Percentiles rank a stretch among this genome's conserved stretches.
phyloP scores from a whole-genome alignment of 2,888 invertebrate genomes.

The Cinara cedri region DNA sequence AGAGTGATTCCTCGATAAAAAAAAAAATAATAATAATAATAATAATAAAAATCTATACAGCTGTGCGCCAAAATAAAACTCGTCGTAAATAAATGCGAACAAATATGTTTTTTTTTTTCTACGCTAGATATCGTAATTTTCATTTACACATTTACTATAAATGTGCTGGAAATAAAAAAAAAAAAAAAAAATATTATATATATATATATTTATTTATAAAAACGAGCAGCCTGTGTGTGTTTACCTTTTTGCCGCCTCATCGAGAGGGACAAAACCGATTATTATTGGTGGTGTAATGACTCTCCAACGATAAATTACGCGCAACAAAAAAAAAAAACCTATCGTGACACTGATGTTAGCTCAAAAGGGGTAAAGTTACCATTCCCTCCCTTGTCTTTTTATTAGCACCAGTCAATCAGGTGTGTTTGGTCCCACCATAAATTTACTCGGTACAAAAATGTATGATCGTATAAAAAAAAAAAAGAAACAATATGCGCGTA shows the following conservation, averaged over 20 bases:
- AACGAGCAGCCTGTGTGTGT: constrained; percentile 29
- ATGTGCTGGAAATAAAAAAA: constrained; percentile 24
- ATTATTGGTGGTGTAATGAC: constrained; percentile 57
- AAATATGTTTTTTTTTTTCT: constrained; percentile 51
- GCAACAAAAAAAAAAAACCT: constrained; percentile 49
- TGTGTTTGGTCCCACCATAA: constrained; percentile 55
- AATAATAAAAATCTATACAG: constrained; percentile 1
- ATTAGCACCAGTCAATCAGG: constrained; percentile 56
- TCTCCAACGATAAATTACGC: constrained; percentile 54
- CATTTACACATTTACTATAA: constrained; percentile 18
- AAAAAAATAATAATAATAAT: constrained; percentile 23
- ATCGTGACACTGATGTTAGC: constrained; percentile 55
- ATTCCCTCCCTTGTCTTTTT: constrained; percentile 48
- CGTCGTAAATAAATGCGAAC: constrained; percentile 52
- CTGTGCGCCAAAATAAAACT: constrained; percentile 40
- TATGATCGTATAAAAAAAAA: constrained; percentile 4
- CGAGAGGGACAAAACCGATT: constrained; percentile 56
- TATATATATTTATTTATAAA: neutral
- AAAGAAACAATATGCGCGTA: constrained; percentile 44
- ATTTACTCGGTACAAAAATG: constrained; percentile 54
- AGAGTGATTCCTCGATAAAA: neutral
- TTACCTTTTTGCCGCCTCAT: constrained; percentile 57
- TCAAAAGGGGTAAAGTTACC: constrained; percentile 56
- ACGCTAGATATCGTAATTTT: constrained; percentile 42
- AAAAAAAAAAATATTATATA: constrained; percentile 6